These are phyloP conservation scores for Octonoba sinensis DNA, from an alignment of 2,888 invertebrate genomes.

Conservation along the genomic window DNA sequence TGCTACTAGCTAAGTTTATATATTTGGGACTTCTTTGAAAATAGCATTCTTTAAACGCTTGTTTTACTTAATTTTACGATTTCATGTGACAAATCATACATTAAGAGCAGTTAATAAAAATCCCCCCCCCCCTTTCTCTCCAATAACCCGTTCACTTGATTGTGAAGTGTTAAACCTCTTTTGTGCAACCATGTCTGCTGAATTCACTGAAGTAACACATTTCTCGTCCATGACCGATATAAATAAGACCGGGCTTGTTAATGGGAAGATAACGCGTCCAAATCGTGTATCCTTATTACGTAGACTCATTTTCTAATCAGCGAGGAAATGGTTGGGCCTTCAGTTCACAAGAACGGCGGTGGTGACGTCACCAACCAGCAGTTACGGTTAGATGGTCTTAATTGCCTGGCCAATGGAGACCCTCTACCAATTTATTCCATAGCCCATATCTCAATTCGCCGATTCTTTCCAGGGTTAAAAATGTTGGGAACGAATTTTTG, in stretches of 20 bases:
- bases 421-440: constrained; percentile 40
- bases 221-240: too few species aligned
- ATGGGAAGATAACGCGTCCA: constrained; percentile 60
- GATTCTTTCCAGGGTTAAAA: constrained; percentile 45
- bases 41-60: too few species aligned
- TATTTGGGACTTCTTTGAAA: too few species aligned
- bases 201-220: too few species aligned
- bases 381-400: constrained; percentile 54
- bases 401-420: constrained; percentile 47
- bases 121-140: too few species aligned
- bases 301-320: constrained; percentile 60
- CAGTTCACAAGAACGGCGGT: constrained; percentile 63
- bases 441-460: constrained; percentile 47
- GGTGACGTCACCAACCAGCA: constrained; percentile 56
- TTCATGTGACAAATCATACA: too few species aligned
- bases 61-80: too few species aligned
- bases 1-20: too few species aligned
- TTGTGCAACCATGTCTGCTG: too few species aligned
- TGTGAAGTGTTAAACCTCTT: too few species aligned
- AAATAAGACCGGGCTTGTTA: constrained; percentile 5
- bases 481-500: constrained; percentile 53
- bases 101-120: too few species aligned
- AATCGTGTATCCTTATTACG: constrained; percentile 62
- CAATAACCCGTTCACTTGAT: too few species aligned
- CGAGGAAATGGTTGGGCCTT: constrained; percentile 60